Conservation (phyloP, 2,113 vertebrate species). For the Microtus richardsoni region DNA sequence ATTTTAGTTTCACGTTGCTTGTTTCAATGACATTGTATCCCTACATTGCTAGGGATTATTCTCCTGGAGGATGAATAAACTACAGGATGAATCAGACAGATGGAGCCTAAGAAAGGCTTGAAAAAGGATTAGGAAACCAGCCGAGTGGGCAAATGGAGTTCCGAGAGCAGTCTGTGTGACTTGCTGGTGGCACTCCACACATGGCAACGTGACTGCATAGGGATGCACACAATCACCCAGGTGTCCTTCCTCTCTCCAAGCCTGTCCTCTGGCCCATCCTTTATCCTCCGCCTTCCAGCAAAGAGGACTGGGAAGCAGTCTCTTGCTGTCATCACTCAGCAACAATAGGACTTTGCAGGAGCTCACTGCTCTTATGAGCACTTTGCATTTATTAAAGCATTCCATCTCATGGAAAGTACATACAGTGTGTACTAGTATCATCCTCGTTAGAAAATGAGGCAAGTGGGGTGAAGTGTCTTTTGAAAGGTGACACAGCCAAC, state of each 20-base stretch:
- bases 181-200: not conserved
- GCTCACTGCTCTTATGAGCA: not conserved
- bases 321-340: not conserved
- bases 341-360: not conserved
- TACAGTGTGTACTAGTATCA: too few species aligned
- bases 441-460: not conserved
- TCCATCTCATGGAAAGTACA: not conserved
- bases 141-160: not conserved
- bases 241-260: not conserved
- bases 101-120: not conserved
- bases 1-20: conserved; percentile 34
- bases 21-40: not conserved
- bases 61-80: not conserved
- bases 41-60: not conserved
- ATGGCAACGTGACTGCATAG: not conserved
- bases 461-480: not conserved
- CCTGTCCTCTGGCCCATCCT: not conserved
- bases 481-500: not conserved
- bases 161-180: not conserved
- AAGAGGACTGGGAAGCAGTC: not conserved
- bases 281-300: not conserved
- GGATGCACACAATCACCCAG: not conserved
- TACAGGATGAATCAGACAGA: not conserved
- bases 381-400: not conserved
- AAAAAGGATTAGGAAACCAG: not conserved